Base-by-base conservation (phyloP, 1,140 invertebrate genomes). In the Ips typographus region DNA sequence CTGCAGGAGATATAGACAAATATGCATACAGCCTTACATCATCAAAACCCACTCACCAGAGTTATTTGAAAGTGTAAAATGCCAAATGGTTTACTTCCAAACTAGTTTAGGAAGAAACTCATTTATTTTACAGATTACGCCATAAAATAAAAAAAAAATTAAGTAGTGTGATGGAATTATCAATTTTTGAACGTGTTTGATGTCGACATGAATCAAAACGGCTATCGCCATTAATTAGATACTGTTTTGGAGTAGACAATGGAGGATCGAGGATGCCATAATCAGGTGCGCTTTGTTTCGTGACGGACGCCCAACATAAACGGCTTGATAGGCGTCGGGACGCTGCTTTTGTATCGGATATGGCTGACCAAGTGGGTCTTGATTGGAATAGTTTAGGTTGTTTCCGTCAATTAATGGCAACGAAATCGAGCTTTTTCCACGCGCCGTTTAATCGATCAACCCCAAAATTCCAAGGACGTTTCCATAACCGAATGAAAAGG, bases 251-350 rank as follows among this genome's bases (percentile, higher is more conserved):
- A 58, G 68, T 49, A 65, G 59, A 70, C 68, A 70, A 70, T 70
- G 38, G 61, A 70, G 38, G 36, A 44, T 70, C 62, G 55, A 5
- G 63, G 55, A 53, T 65, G 68, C 68, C 62, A 70, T 70, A 70
- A 70, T 70, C 68, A 70, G 68, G 68, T 65, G 68, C 40, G 61
- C 68, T 70, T 70, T 70, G 68, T 70, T 64, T 65, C 57, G 47
- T 70, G 62, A 70, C 62, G 61, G 61, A 70, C 62, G 55, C 61
- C 39, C 56, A 57, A n/a, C n/a, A 61, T 55, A 68, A 37, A 70
- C 68, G 51, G 38, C 43, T 41, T 64, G 57, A 57, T 70, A 70
- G 51, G 36, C 61, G 38, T 40, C 43, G n/a, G 37, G 51, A 51
- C 39, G 41, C 40, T 56, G 4, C 56, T 56, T 49, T 68, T 68